phyloP scores from a whole-genome alignment of 2,113 vertebrate species.

The Pluvianellus socialis region DNA sequence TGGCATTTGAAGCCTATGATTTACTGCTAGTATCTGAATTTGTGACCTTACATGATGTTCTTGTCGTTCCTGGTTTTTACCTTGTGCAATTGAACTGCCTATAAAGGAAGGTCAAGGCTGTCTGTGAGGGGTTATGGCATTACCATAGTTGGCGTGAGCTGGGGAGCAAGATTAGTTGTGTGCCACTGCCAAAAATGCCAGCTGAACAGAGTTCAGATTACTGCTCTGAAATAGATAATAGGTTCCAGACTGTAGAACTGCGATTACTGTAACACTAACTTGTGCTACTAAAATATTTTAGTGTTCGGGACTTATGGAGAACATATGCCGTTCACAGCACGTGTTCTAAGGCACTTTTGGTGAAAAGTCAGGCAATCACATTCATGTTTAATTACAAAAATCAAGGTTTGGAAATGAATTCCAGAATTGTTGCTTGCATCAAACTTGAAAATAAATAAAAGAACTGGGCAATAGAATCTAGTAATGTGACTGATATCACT shows the following conservation, averaged over 20 bases:
- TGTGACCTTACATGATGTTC: not conserved
- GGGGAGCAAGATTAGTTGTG: not conserved
- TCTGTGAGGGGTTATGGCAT: not conserved
- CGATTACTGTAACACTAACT: not conserved
- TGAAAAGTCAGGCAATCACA: not conserved
- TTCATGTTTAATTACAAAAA: not conserved
- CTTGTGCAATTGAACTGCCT: not conserved
- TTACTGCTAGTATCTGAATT: not conserved
- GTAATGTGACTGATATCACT: not conserved
- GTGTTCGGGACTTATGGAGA: not conserved
- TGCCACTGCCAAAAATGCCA: not conserved
- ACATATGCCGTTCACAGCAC: not conserved
- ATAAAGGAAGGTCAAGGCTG: not conserved
- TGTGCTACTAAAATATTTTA: not conserved
- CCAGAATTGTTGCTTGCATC: not conserved
- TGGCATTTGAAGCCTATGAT: constrained; percentile 11
- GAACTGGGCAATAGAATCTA: not conserved
- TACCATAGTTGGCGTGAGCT: not conserved
- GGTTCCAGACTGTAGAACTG: not conserved
- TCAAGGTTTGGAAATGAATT: not conserved
- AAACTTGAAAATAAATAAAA: not conserved
- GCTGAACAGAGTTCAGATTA: not conserved
- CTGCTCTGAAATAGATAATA: not conserved
- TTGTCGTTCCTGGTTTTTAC: not conserved
- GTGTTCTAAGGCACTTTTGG: not conserved